Base-by-base conservation (phyloP, 2,888 invertebrate species). In the Pemphredon lugubris region DNA sequence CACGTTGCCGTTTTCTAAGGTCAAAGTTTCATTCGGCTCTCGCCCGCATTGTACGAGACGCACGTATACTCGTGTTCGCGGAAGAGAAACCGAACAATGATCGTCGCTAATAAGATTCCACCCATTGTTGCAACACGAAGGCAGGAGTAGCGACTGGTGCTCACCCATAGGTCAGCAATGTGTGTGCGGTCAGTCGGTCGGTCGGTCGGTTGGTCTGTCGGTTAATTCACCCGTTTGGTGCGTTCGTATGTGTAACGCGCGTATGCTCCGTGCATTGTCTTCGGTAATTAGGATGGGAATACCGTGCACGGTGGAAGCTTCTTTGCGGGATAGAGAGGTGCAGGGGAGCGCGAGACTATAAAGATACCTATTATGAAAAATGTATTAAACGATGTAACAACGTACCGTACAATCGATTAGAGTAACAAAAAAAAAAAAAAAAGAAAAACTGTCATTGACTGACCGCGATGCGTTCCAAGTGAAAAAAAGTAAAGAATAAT, bases 151-250 rank as follows among this genome's bases (percentile, higher is more conserved):
- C 71, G 57, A 71, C 66, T 60, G 61, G 21, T 53, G n/a, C 45
- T 60, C 54, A 67, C 60, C 67, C 63, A 67, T 68, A 59, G 73
- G 72, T 74, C 73, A 74, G 58, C 63, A 50, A 72, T 74, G 63
- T 67, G 65, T 58, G 73, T 39, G 50, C 73, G 73, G 73, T 73
- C 73, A 73, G 73, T 77, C 82, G 82, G 82, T 82, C 82, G 81
- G 77, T 82, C 80, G 81, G 81, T 78, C 80, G 80, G 80, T 81
- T 73, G 81, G 75, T 73, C 69, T n/a, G n/a, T 77, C 77, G 81
- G 70, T 77, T 77, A 77, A 78, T 71, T 66, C 74, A 78, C 75
- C 73, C 73, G 73, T 76, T 75, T 73, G 34, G 66, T 47, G 64
- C 58, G 11, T 63, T 59, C 73, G 42, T 64, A 40, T 34, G 50